Evolutionary conservation across 2,888 invertebrate species (phyloP), one percentile per base, ranked within the genome.

Genomic region (Aphrophora alni): DNA sequence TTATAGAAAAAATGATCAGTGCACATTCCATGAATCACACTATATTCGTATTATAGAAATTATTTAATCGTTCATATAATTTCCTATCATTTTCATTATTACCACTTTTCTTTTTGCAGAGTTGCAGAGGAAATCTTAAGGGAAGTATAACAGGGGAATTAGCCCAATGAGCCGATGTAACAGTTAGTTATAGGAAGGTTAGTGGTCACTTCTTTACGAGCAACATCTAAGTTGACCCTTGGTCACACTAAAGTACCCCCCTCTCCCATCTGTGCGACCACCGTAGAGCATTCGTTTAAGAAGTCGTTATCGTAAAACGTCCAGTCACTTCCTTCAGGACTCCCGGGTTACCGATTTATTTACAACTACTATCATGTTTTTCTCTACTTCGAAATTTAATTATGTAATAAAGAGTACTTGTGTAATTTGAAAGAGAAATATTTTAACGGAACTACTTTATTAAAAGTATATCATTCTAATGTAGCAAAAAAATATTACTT

Each of bases 311-410:
- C 59, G 59, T 59, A 59, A 59, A 59, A 59, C 59, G 59, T 59
- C 59, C 59, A n/a, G 59, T 59, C 59, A 59, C 59, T 59, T 44
- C 59, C 59, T 59, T 59, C 59, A 59, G 59, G 59, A 59, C 59
- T 59, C 21, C 59, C 59, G 44, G 12, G 1, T 59, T 21, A 10
- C n/a, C n/a, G 59, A 59, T 59, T 59, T 59, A 59, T 59, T 59
- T 59, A 59, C 59, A 44, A 44, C 44, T 44, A 44, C 59, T 5
- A 14, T 44, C 2, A 7, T 44, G n/a, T n/a, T 59, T 21, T 59
- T 59, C 14, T 44, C 44, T 12, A 17, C 44, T 44, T 44, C 44
- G 44, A n/a, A n/a, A 44, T 44, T 44, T 17, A 17, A 17, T 44
- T 44, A n/a, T n/a, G n/a, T n/a, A n/a, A n/a, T n/a, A n/a, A n/a